phyloP scores from a whole-genome alignment of 35 echinoderm and acorn worm species.

The Lytechinus pictus region DNA sequence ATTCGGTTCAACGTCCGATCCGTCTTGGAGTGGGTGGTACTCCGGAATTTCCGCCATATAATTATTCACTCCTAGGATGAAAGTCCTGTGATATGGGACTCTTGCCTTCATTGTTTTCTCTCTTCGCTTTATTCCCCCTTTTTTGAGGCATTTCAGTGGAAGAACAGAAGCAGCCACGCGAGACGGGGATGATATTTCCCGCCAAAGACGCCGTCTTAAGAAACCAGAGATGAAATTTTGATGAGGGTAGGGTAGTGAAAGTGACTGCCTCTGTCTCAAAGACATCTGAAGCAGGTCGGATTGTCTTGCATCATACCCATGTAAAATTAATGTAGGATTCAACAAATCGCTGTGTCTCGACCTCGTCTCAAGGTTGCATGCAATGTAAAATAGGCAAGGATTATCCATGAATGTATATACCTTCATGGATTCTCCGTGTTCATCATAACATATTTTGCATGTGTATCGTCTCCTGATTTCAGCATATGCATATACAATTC shows the following conservation, averaged over 20 bases:
- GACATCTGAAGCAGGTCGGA: neutral
- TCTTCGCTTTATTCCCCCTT: neutral
- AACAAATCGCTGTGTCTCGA: neutral
- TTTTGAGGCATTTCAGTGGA: neutral
- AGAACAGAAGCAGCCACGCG: neutral
- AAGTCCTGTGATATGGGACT: neutral
- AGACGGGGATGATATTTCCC: neutral
- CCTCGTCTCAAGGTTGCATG: neutral
- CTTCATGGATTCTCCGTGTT: no score
- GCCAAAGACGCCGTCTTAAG: neutral
- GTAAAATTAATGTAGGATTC: neutral
- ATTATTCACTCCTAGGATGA: neutral
- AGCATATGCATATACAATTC: no score
- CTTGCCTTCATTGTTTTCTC: neutral
- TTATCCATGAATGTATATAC: neutral
- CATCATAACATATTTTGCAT: neutral
- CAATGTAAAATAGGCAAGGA: neutral
- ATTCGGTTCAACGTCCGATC: neutral
- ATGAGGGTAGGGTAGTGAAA: neutral
- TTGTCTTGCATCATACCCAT: neutral
- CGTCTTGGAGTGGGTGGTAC: neutral
- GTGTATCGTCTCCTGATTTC: neutral
- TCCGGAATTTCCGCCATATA: slow-evolving; percentile 10
- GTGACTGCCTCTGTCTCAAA: neutral
- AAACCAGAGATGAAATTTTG: neutral